Conservation (phyloP, 2,888 invertebrate species). For the Uropetala carovei region DNA sequence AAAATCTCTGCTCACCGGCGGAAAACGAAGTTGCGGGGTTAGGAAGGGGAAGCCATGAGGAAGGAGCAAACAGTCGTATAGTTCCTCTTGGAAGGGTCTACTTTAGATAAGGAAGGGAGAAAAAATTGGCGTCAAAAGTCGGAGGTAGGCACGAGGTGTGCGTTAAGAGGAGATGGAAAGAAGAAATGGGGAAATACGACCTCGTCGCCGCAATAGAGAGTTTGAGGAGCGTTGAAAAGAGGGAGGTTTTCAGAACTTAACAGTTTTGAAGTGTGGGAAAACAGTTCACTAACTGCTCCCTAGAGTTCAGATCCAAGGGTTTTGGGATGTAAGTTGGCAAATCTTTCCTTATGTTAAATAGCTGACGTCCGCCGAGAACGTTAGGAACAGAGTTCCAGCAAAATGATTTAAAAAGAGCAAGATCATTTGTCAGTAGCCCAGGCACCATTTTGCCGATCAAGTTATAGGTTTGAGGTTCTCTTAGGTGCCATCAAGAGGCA, state of each 20-base stretch:
- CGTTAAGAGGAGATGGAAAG: background rate
- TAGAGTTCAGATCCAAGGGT: background rate
- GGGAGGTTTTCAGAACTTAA: background rate
- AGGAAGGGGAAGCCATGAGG: background rate
- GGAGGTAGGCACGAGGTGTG: background rate
- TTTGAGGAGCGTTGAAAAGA: background rate
- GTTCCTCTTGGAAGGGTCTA: background rate
- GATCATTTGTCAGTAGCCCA: background rate
- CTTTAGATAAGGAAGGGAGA: background rate
- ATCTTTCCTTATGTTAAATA: background rate
- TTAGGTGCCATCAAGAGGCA: background rate
- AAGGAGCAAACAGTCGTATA: background rate
- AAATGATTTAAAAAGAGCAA: background rate
- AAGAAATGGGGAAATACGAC: background rate
- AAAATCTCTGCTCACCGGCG: background rate
- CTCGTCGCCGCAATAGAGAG: background rate
- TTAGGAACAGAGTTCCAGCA: background rate
- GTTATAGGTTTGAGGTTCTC: background rate
- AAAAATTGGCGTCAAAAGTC: background rate
- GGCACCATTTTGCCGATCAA: background rate
- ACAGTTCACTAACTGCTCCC: constrained; percentile 13
- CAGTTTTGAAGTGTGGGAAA: constrained; percentile 18
- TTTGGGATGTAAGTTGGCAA: constrained; percentile 2
- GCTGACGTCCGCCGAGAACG: background rate
- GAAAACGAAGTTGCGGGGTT: background rate